phyloP scores from a whole-genome alignment of 2,113 vertebrate species.

The Melospiza georgiana region DNA sequence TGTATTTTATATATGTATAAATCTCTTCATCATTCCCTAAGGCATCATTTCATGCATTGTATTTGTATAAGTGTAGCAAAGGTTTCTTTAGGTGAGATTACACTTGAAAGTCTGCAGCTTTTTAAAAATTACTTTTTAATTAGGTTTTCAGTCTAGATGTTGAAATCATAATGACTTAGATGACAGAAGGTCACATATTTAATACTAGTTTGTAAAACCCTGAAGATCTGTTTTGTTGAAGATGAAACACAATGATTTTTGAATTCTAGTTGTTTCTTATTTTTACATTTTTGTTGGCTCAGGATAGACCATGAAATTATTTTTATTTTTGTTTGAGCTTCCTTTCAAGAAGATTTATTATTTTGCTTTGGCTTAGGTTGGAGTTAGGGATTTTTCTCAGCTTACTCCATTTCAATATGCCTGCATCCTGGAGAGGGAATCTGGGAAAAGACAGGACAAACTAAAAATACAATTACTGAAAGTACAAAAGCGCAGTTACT shows the following conservation, averaged over 20 bases:
- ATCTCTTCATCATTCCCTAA: background rate
- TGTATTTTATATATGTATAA: background rate
- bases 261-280: background rate
- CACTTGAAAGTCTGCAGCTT: background rate
- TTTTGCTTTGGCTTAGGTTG: constrained; percentile 24
- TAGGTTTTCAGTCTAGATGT: background rate
- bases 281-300: constrained; percentile 9
- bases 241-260: background rate
- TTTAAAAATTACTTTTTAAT: background rate
- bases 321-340: background rate
- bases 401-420: constrained; percentile 10
- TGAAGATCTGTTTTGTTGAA: background rate
- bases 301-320: background rate
- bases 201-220: background rate
- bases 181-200: background rate
- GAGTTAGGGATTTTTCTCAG: constrained; percentile 35
- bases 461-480: background rate
- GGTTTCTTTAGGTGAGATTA: background rate
- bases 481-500: rapidly evolving
- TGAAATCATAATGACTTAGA: background rate
- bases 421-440: background rate
- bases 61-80: background rate
- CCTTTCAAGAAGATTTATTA: constrained; percentile 35
- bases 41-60: background rate
- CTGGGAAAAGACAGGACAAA: background rate